Base-by-base conservation (phyloP, 2,113 vertebrate genomes). In the Engystomops pustulosus region DNA sequence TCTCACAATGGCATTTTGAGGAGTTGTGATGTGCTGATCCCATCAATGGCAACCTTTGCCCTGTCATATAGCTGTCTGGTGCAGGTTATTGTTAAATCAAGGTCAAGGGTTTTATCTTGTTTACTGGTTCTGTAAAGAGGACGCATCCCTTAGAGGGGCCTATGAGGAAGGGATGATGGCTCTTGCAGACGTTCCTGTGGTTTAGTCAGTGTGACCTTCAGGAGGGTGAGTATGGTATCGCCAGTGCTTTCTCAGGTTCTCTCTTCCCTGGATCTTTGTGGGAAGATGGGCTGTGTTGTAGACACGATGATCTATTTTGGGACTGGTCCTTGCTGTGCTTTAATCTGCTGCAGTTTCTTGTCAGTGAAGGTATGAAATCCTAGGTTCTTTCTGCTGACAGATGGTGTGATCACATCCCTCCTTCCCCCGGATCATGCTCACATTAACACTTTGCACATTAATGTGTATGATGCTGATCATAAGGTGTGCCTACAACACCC, bases 381-480 rank as follows among this genome's bases (percentile, higher is more conserved):
- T 67, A 44, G 20, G 36, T 44, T 78, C 32, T 38, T 23, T 79
- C 34, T 47, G 3, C 60, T 69, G 79, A 49, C 62, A 80, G 79
- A 80, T 80, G 79, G 79, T 80, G 62, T 36, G 44, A 80, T 44
- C 77, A 34, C 78, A 67, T 38, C 51, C 74, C n/a, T 78, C 51
- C 75, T 60, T 60, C 72, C 72, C 72, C 44, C 25, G 17, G 18
- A 74, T 74, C 34, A 27, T 38, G 51, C 34, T 60, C 44, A 49
- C 45, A 49, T 74, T 74, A 38, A 60, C 51, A 38, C 75, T 25
- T 12, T 78, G 51, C 53, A 41, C 17, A 78, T 78, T 58, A 27
- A 34, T 78, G 74, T 55, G 51, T 4, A 20, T 36, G 75, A 78
- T 34, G 0, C 10, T 34, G 20, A 32, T 58, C 49, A 6, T 17